Percentiles rank a stretch among this genome's conserved stretches.
Evolutionary conservation across 2,888 invertebrate species (phyloP).

Genomic region (Muschampia plurimacula): DNA sequence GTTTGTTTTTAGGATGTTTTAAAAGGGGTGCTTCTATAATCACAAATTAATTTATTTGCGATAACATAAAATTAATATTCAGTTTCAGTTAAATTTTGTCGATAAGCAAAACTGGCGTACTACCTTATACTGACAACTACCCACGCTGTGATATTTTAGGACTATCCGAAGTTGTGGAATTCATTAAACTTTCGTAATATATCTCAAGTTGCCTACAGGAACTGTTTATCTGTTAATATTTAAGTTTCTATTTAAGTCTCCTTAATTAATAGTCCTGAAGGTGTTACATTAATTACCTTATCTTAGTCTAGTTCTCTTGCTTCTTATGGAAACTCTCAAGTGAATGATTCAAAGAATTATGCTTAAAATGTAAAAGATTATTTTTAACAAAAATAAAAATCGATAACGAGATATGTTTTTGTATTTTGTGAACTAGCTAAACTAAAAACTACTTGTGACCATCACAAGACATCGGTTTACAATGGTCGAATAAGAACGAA

Average conservation of each 20-base stretch:
- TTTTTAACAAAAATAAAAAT: no score
- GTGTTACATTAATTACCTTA: neutral
- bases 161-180: neutral
- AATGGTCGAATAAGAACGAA: no score
- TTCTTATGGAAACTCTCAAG: neutral
- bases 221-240: conserved; percentile 4
- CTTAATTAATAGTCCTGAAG: neutral
- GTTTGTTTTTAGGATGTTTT: neutral
- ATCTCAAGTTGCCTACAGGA: conserved; percentile 9
- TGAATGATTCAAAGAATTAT: neutral
- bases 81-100: neutral
- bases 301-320: neutral
- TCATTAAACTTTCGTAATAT: conserved; percentile 19
- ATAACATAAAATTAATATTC: neutral
- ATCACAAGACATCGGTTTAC: no score
- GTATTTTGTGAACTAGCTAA: no score
- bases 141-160: conserved; percentile 17
- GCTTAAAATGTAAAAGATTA: no score
- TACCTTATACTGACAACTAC: neutral
- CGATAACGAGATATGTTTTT: no score
- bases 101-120: neutral
- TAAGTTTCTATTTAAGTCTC: conserved; percentile 7
- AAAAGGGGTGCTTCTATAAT: neutral
- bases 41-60: conserved; percentile 8
- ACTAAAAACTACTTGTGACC: no score